Conservation (phyloP, 2,888 invertebrate genomes). For the Synergus japonicus region DNA sequence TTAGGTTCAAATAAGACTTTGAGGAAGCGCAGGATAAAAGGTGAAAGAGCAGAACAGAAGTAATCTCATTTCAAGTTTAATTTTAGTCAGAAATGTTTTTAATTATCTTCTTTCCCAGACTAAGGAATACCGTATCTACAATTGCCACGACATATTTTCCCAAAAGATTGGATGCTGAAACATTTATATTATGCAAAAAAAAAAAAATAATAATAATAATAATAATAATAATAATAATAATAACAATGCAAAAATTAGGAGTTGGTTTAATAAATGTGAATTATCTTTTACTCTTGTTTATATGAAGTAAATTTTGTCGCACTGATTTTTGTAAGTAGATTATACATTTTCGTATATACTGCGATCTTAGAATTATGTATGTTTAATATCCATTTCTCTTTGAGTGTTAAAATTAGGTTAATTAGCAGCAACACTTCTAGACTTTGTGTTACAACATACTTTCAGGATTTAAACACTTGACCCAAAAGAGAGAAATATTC, state of each 20-base stretch:
- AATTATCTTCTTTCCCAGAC: slow-evolving; percentile 60
- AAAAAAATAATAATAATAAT: too few relatives aligned
- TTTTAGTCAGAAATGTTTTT: slow-evolving; percentile 59
- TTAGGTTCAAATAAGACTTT: slow-evolving; percentile 12
- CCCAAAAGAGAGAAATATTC: background rate
- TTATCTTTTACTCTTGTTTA: too few relatives aligned
- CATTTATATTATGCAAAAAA: too few relatives aligned
- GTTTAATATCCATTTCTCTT: background rate
- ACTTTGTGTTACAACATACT: background rate
- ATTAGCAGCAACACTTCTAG: background rate
- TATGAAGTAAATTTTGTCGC: too few relatives aligned
- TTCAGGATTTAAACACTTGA: background rate
- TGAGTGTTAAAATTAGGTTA: background rate
- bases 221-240: too few relatives aligned
- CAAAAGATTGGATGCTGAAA: background rate
- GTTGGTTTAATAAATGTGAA: too few relatives aligned
- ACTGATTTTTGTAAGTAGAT: too few relatives aligned
- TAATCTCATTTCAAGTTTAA: slow-evolving; percentile 63
- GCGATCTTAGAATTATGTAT: background rate
- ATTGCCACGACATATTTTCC: background rate
- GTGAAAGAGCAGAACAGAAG: slow-evolving; percentile 52
- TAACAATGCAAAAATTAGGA: too few relatives aligned
- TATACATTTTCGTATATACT: background rate
- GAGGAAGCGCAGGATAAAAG: background rate
- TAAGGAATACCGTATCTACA: background rate